Base-by-base conservation (phyloP, 2,888 invertebrate genomes). In the Sarcophaga rosellei region DNA sequence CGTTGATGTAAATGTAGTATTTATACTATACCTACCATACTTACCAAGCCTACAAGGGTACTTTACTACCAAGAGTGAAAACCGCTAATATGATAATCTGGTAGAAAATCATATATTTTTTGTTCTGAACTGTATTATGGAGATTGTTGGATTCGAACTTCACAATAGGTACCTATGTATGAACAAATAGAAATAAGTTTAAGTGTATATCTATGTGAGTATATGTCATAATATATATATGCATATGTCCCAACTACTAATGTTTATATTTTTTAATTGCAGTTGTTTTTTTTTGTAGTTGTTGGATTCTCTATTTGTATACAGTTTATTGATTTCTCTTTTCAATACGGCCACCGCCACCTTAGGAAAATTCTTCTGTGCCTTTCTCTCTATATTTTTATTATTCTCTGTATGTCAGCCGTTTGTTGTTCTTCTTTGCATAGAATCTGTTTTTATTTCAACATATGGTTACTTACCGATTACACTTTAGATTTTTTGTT, bases 181-280 rank as follows among this genome's bases (percentile, higher is more conserved):
- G 35, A 8, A 35, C 35, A 35, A 35, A 35, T 2, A 35, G 8
- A 8, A 35, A 35, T 35, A 35, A 35, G 35, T 35, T 35, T 8
- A 35, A 35, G 8, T 53, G 4, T 72, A 44, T 53, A 65, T 21
- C 44, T 69, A 74, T 57, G 44, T 74, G 62, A 15, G 47, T 59
- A 47, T 53, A 76, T 47, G 35, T 23, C 4, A 15, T 15, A 15
- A 17, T 53, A 17, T 17, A 17, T 53, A 53, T 53, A 53, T 53
- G 53, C 5, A 53, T 17, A 17, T 15, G 3, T 2, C 17, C 53
- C 53, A 53, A 17, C 17, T 12, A 17, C 15, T 53, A 53, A 35
- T 59, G 66, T 86, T 88, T 90, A 87, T 78, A 84, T 85, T 59
- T 88, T 88, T 62, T 72, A 72, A 72, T 79, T 63, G 4, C 35